Base-by-base conservation (phyloP, 2,113 vertebrate genomes). In the Myanophis thanlyinensis region DNA sequence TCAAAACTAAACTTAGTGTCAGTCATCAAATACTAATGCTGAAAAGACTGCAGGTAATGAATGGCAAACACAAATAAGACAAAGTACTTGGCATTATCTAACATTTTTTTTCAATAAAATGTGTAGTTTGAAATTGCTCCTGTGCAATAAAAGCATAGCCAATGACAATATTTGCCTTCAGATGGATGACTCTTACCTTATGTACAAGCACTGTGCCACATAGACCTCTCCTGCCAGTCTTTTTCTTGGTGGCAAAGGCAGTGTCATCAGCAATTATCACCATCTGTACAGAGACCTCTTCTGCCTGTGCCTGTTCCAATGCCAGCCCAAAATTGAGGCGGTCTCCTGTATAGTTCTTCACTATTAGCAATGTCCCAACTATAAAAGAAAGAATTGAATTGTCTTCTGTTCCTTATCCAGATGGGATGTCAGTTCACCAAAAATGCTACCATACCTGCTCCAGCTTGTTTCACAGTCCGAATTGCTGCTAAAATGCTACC, bases 291-390 rank as follows among this genome's bases (percentile, higher is more conserved):
- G 95, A 22, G 0, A 98, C 95, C 0, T 98, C 98, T 23, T 98
- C 98, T 0, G 97, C 97, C 56, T 94, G 98, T 0, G 98, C 98
- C 96, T 98, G 98, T 95, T 99, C 99, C 27, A 98, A 96, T 0
- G 99, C 99, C 94, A 99, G 87, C 23, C 99, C 99, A 0, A 99
- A 99, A 97, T 99, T 99, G 44, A 99, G 98, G 0, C 99, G 98
- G 93, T 99, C 99, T 6, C 99, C 99, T 0, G 99, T 99, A 97
- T 99, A 99, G 97, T 99, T 99, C 98, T 99, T 99, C 90, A 99
- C 99, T 0, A 99, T 98, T 89, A 99, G 97, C 25, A 99, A 98
- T 35, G 98, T 98, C 7, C 98, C 99, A 0, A 94, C 98, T 98
- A 93, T 0, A 3, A 35, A 7, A 89, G 30, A 15, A 48, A 85